A percentile compares a stretch with the other conserved stretches of the same genome.
These are phyloP conservation scores for Digitonthophagus gazella DNA, from an alignment of 2,888 invertebrate genomes.

Conservation along the genomic window DNA sequence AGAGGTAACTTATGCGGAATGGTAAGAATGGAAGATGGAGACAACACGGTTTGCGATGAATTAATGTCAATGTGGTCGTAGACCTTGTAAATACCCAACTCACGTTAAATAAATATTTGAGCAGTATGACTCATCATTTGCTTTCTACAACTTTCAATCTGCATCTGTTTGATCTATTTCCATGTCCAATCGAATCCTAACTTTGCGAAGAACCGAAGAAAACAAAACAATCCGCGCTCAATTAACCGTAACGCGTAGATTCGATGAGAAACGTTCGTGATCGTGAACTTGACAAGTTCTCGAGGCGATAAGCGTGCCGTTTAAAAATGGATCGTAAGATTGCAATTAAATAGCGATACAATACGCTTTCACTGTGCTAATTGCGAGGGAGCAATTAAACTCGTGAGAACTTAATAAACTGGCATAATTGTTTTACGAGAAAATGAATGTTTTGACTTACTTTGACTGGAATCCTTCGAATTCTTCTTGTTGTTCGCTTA, in stretches of 20 bases:
- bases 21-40: constrained; percentile 57
- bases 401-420: not conserved
- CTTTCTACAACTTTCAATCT: not conserved
- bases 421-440: not conserved
- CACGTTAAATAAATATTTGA: not conserved
- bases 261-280: not conserved
- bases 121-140: not conserved
- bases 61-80: constrained; percentile 15
- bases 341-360: not conserved
- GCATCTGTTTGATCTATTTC: not conserved
- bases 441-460: constrained; percentile 61
- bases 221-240: not conserved
- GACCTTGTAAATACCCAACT: not conserved
- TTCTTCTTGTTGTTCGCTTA: constrained; percentile 96
- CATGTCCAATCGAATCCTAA: no score
- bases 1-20: constrained; percentile 54
- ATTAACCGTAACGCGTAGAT: not conserved
- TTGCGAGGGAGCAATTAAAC: not conserved
- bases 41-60: constrained; percentile 47
- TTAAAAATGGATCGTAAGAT: not conserved
- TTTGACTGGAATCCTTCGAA: constrained; percentile 93
- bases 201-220: not conserved
- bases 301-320: not conserved
- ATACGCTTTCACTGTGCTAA: not conserved
- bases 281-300: not conserved